These are phyloP conservation scores for Aphodius granarius DNA, from an alignment of 2,888 invertebrate genomes.

Conservation along the genomic window DNA sequence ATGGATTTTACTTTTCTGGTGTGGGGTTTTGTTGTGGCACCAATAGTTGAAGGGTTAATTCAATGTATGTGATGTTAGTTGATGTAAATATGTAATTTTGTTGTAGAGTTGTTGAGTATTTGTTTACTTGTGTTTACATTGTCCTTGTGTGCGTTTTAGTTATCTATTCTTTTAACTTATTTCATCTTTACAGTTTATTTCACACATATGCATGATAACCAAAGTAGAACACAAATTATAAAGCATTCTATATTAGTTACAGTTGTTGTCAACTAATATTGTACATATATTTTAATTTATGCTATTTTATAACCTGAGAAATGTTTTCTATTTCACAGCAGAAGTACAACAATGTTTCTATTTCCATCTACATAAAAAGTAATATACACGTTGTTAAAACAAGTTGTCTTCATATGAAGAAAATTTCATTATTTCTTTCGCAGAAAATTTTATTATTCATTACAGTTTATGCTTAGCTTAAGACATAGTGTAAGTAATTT, in stretches of 20 bases:
- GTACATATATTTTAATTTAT: too few relatives aligned
- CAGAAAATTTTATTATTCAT: too few relatives aligned
- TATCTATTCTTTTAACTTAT: neutral
- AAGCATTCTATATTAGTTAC: neutral
- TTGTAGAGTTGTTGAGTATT: neutral
- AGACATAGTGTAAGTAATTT: too few relatives aligned
- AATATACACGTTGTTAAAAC: too few relatives aligned
- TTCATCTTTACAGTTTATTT: neutral
- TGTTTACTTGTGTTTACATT: neutral
- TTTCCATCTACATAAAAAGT: too few relatives aligned
- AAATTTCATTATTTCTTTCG: too few relatives aligned
- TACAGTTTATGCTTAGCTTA: too few relatives aligned
- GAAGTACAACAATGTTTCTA: too few relatives aligned
- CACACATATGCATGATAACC: neutral
- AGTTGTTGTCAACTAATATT: too few relatives aligned
- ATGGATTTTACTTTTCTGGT: neutral
- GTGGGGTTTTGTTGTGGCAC: neutral
- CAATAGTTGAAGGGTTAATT: neutral
- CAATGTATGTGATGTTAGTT: neutral
- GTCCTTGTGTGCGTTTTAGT: neutral
- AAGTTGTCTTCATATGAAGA: too few relatives aligned
- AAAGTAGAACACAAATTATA: neutral
- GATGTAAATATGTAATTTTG: neutral
- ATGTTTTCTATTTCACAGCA: too few relatives aligned
- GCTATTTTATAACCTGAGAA: too few relatives aligned